These are phyloP conservation scores for Caenorhabditis sinica DNA, from an alignment of 2,888 invertebrate species.

Conservation along the genomic window DNA sequence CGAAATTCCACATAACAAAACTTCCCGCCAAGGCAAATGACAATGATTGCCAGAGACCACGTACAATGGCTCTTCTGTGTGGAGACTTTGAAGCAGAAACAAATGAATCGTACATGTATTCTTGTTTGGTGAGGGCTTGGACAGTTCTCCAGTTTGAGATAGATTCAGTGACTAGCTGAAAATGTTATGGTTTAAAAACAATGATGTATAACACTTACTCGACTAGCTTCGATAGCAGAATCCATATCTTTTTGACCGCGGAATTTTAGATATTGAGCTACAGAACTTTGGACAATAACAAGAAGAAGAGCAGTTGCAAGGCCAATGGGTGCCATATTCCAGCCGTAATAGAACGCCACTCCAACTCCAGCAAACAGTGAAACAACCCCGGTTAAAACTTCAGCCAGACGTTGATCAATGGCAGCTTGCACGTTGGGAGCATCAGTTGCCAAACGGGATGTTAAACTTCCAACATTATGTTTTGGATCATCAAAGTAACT, in stretches of 20 bases:
- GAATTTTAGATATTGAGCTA: slow-evolving; percentile 77
- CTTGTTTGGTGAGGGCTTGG: slow-evolving; percentile 84
- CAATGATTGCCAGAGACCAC: slow-evolving; percentile 77
- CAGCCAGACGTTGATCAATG: slow-evolving; percentile 79
- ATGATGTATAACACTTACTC: slow-evolving; percentile 55
- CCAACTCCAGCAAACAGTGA: slow-evolving; percentile 76
- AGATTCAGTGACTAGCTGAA: slow-evolving; percentile 84
- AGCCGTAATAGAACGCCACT: slow-evolving; percentile 80
- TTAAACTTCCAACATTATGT: slow-evolving; percentile 84
- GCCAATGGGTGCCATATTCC: slow-evolving; percentile 81
- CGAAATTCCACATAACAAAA: slow-evolving; percentile 79
- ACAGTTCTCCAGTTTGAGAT: slow-evolving; percentile 85
- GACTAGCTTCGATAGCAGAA: slow-evolving; percentile 76
- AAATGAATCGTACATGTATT: slow-evolving; percentile 80
- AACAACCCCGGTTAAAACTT: slow-evolving; percentile 76
- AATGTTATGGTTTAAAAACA: not conserved
- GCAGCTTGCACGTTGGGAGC: slow-evolving; percentile 85
- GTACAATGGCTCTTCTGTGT: slow-evolving; percentile 71
- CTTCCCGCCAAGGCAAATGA: slow-evolving; percentile 72
- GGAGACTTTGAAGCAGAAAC: slow-evolving; percentile 70
- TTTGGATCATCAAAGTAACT: slow-evolving; percentile 85
- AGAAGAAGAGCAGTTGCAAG: slow-evolving; percentile 73
- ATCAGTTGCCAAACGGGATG: slow-evolving; percentile 84
- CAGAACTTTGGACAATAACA: slow-evolving; percentile 70
- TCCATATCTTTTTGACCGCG: slow-evolving; percentile 76